Percentiles rank a stretch among this genome's conserved stretches.
These are phyloP conservation scores for Acarapis woodi DNA, from an alignment of 1,140 invertebrate genomes.

Conservation along the genomic window DNA sequence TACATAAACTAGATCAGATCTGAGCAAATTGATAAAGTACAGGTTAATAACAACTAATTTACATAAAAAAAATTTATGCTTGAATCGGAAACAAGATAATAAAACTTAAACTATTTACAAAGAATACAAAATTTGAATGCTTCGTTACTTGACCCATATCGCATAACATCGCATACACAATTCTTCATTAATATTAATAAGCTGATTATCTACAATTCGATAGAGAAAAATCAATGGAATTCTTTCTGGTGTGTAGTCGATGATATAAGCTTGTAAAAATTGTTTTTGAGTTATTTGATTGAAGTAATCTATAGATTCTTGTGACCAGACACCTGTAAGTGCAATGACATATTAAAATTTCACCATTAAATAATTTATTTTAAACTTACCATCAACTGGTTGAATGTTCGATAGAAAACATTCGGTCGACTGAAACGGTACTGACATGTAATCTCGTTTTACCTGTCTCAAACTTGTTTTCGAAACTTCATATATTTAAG, in stretches of 20 bases:
- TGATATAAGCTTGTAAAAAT: constrained; percentile 55
- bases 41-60: too few relatives aligned
- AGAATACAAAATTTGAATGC: too few relatives aligned
- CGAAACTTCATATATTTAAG: constrained; percentile 29
- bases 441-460: constrained; percentile 45
- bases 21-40: too few relatives aligned
- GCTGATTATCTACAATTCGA: too few relatives aligned
- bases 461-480: constrained; percentile 48
- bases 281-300: constrained; percentile 40
- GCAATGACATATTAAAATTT: neutral
- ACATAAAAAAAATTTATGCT: too few relatives aligned
- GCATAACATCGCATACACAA: too few relatives aligned
- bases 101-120: too few relatives aligned
- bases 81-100: too few relatives aligned
- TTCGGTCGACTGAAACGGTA: constrained; percentile 88
- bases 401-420: constrained; percentile 61
- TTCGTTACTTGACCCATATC: too few relatives aligned
- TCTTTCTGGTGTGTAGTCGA: constrained; percentile 40
- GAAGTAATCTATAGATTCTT: constrained; percentile 39
- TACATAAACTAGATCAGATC: too few relatives aligned
- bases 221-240: constrained; percentile 46
- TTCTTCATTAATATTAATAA: too few relatives aligned
- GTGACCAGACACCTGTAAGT: constrained; percentile 24
- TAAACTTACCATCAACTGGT: constrained; percentile 38
- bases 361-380: too few relatives aligned